Conservation (phyloP, 2,797 vertebrate genomes). For the Hippocampus kuda region DNA sequence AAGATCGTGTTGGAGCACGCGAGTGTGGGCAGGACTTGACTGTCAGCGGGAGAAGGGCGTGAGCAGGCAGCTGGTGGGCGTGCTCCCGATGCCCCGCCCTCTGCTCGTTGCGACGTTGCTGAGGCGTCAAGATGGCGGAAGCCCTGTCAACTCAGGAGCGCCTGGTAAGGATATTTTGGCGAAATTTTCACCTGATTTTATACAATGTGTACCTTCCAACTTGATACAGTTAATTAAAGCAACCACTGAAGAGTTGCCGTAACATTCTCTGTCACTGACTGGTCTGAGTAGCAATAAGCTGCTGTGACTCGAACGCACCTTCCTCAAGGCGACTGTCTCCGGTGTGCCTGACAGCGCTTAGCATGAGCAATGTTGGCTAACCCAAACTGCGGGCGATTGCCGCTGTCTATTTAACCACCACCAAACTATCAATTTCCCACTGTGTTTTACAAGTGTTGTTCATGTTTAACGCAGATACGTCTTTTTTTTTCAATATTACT, state of each 20-base stretch:
- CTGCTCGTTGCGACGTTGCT: constrained; percentile 66
- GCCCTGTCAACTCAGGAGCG: constrained; percentile 78
- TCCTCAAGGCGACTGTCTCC: constrained; percentile 34
- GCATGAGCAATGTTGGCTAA: constrained; percentile 48
- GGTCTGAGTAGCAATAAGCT: constrained; percentile 18
- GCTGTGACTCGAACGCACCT: constrained; percentile 42
- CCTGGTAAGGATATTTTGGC: constrained; percentile 67
- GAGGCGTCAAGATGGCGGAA: constrained; percentile 83
- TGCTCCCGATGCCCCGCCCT: constrained; percentile 15
- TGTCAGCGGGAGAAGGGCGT: constrained; percentile 29
- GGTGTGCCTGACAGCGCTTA: constrained; percentile 57
- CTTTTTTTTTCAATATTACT: not conserved
- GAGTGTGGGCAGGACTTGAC: constrained; percentile 28
- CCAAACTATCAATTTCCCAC: not conserved
- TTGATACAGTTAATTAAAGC: not conserved
- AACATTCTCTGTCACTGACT: not conserved
- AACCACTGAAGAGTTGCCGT: not conserved
- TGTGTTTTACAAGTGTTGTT: too few relatives aligned
- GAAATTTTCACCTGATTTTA: constrained; percentile 11
- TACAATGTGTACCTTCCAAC: accelerated
- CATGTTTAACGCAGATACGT: not conserved
- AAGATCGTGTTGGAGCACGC: not conserved
- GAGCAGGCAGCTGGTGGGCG: constrained; percentile 58
- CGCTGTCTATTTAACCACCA: not conserved
- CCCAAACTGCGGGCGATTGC: constrained; percentile 12